phyloP scores from a whole-genome alignment of 37 sponge, comb jelly and placozoan species.

The Oscarella lobularis region DNA sequence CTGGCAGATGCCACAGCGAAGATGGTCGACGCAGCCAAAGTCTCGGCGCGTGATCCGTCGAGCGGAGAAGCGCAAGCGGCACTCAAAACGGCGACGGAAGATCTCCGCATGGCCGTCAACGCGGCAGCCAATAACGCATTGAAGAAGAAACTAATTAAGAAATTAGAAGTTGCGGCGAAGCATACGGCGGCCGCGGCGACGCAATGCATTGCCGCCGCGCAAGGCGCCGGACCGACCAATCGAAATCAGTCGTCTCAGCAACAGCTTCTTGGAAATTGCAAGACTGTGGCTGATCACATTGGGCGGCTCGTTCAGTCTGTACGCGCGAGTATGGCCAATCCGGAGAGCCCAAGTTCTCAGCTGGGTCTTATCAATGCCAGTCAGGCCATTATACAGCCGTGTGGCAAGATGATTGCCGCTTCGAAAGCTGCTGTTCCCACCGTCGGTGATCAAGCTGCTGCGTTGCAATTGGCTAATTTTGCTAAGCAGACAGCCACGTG shows the following conservation, averaged over 20 bases:
- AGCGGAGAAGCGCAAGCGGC: conserved; percentile 60
- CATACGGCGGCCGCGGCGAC: conserved; percentile 79
- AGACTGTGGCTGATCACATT: conserved; percentile 77
- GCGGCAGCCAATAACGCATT: conserved; percentile 1
- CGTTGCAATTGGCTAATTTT: conserved; percentile 90
- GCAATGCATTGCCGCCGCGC: conserved; percentile 92
- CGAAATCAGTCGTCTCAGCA: conserved; percentile 64
- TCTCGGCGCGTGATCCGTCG: conserved; percentile 10
- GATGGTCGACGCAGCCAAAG: conserved; percentile 95
- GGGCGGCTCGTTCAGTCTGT: conserved; percentile 73
- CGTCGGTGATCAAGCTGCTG: conserved; percentile 89
- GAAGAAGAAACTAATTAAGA: conserved; percentile 13
- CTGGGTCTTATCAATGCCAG: conserved; percentile 86
- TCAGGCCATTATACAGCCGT: conserved; percentile 55
- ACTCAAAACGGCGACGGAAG: conserved; percentile 58
- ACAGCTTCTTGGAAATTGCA: conserved; percentile 72
- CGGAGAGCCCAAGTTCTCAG: conserved; percentile 67
- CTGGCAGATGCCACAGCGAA: conserved; percentile 89
- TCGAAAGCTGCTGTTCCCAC: conserved; percentile 95
- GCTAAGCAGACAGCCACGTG: conserved; percentile 83
- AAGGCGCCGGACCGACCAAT: conserved; percentile 83
- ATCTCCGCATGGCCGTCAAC: conserved; percentile 19
- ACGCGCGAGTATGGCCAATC: conserved; percentile 42
- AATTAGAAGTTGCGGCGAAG: conserved; percentile 83
- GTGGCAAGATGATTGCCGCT: conserved; percentile 58